Percentiles rank a stretch among this genome's conserved stretches.
These are phyloP conservation scores for Galaxea fascicularis DNA, from an alignment of 92 coral and sea anemone species.

Conservation along the genomic window DNA sequence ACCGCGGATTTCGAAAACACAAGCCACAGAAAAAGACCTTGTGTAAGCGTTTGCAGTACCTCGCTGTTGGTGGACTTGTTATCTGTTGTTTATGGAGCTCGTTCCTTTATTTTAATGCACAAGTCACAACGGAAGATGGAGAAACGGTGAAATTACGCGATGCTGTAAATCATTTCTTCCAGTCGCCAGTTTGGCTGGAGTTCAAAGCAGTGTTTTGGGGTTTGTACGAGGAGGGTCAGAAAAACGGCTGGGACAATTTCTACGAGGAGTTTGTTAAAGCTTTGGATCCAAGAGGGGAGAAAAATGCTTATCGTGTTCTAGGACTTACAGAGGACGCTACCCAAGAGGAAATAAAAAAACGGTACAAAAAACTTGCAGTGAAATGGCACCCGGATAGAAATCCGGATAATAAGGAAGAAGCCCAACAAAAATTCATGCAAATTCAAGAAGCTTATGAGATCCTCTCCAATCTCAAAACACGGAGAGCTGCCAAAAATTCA, in stretches of 20 bases:
- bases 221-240: slow-evolving; percentile 89
- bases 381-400: slow-evolving; percentile 96
- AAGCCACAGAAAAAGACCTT: slow-evolving; percentile 68
- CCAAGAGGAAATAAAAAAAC: slow-evolving; percentile 87
- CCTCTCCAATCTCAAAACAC: slow-evolving; percentile 84
- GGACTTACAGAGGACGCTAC: slow-evolving; percentile 88
- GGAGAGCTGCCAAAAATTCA: slow-evolving; percentile 80
- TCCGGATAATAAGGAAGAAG: slow-evolving; percentile 79
- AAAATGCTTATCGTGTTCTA: slow-evolving; percentile 90
- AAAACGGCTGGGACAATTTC: slow-evolving; percentile 94
- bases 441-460: slow-evolving; percentile 98
- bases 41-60: slow-evolving; percentile 80
- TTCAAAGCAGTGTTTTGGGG: slow-evolving; percentile 93
- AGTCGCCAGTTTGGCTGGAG: slow-evolving; percentile 97
- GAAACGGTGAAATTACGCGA: slow-evolving; percentile 96
- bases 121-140: slow-evolving; percentile 96
- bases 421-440: slow-evolving; percentile 92
- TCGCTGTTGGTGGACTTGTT: slow-evolving; percentile 81
- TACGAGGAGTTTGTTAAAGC: slow-evolving; percentile 98
- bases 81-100: slow-evolving; percentile 91
- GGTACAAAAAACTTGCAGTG: slow-evolving; percentile 91
- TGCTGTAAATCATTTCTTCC: slow-evolving; percentile 95
- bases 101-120: slow-evolving; percentile 94
- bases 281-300: slow-evolving; percentile 98
- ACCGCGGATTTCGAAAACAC: slow-evolving; percentile 78